Conservation (phyloP, 2,113 vertebrate species). For the Rhabdomys dilectus region DNA sequence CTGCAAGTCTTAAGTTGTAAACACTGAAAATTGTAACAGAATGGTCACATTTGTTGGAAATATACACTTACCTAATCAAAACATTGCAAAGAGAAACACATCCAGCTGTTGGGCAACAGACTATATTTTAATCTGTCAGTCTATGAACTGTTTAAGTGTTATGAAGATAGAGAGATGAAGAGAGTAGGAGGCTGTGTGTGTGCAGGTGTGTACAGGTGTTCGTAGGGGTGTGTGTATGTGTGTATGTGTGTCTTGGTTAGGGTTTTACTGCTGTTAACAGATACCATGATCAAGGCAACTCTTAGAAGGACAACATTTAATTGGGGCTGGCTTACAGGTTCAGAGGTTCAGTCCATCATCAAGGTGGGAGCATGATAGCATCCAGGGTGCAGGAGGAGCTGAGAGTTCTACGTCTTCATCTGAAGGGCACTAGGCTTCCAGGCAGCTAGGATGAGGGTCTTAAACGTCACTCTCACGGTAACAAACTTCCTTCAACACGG, state of each 20-base stretch:
- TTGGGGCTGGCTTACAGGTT: too few relatives aligned
- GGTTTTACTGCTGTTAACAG: too few relatives aligned
- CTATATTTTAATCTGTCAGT: background rate
- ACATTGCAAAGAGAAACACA: background rate
- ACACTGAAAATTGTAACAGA: background rate
- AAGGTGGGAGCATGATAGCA: too few relatives aligned
- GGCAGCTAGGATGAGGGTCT: too few relatives aligned
- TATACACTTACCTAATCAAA: background rate
- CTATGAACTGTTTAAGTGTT: slow-evolving; percentile 31
- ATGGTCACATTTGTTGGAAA: background rate
- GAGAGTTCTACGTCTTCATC: too few relatives aligned
- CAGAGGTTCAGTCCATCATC: too few relatives aligned
- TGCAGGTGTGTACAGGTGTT: background rate
- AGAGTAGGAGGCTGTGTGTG: background rate
- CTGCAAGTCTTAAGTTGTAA: background rate
- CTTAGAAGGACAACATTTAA: too few relatives aligned
- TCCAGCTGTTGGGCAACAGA: background rate
- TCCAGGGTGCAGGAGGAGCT: too few relatives aligned
- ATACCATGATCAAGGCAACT: too few relatives aligned
- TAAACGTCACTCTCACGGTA: too few relatives aligned
- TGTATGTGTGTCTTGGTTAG: background rate
- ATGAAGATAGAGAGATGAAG: background rate
- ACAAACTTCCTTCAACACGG: too few relatives aligned
- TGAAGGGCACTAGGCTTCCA: too few relatives aligned
- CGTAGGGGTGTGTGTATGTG: background rate